Conservation (phyloP, 2,888 invertebrate species). For the Cosmia trapezina region DNA sequence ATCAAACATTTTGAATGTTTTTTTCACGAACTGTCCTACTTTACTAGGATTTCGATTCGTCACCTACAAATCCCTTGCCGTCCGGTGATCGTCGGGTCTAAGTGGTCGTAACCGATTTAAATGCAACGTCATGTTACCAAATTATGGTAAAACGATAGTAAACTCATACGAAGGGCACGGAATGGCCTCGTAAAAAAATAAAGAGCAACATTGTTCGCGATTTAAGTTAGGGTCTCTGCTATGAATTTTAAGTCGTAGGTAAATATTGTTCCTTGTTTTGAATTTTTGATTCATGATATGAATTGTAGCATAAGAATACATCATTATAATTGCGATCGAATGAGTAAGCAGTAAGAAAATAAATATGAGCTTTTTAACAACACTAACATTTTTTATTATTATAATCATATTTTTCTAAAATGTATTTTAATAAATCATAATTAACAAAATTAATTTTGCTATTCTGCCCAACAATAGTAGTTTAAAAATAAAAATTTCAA, state of each 20-base stretch:
- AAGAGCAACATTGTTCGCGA: conserved; percentile 35
- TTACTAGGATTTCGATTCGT: not conserved
- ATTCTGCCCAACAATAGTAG: too few species aligned
- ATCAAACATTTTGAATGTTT: too few species aligned
- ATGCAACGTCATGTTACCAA: conserved; percentile 60
- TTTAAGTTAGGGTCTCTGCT: conserved; percentile 23
- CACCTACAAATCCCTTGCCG: conserved; percentile 15
- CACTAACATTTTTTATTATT: too few species aligned
- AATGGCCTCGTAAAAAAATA: conserved; percentile 52
- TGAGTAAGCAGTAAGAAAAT: not conserved
- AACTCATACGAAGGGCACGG: conserved; percentile 26
- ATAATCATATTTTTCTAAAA: too few species aligned
- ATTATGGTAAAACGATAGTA: conserved; percentile 55
- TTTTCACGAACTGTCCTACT: not conserved
- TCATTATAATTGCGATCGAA: not conserved
- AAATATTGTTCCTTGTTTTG: conserved; percentile 27
- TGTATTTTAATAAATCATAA: too few species aligned
- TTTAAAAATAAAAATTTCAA: not conserved
- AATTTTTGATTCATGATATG: not conserved
- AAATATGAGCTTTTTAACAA: too few species aligned
- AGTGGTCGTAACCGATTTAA: conserved; percentile 49
- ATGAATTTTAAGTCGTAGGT: conserved; percentile 52
- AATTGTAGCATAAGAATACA: not conserved
- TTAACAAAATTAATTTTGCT: too few species aligned
- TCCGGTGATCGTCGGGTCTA: conserved; percentile 4